Percentiles rank a stretch among this genome's conserved stretches.
Evolutionary conservation across 2,113 vertebrate species (phyloP).

Genomic region (Micronycteris hirsuta): DNA sequence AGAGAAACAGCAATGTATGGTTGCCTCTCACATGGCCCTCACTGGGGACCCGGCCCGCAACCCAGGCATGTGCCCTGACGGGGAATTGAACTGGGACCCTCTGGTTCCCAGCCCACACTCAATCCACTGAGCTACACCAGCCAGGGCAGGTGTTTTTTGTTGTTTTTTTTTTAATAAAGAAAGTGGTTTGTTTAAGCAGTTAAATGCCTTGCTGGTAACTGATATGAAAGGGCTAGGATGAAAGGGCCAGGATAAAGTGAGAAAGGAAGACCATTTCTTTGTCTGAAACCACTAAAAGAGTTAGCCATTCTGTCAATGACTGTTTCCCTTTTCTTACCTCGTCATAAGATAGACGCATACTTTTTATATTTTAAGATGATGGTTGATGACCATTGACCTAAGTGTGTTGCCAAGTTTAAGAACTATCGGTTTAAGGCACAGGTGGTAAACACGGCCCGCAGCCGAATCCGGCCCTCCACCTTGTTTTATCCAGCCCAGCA

Average conservation of each 20-base stretch:
- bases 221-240: neutral
- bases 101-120: too few species aligned
- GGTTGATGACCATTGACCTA: neutral
- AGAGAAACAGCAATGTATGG: too few species aligned
- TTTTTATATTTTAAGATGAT: neutral
- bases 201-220: neutral
- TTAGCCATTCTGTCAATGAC: neutral
- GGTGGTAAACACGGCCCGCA: too few species aligned
- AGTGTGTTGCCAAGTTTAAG: neutral
- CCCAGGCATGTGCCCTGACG: too few species aligned
- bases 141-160: too few species aligned
- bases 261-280: neutral
- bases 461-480: too few species aligned
- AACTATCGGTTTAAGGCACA: neutral
- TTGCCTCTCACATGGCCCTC: too few species aligned
- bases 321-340: neutral
- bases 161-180: neutral
- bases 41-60: too few species aligned
- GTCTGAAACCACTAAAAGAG: neutral
- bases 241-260: neutral
- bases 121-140: too few species aligned
- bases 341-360: neutral
- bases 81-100: too few species aligned
- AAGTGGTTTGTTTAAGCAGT: neutral
- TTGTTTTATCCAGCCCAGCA: too few species aligned